These are phyloP conservation scores for Bergia sp. DNA, from an alignment of 92 coral and sea anemone species.

Conservation along the genomic window DNA sequence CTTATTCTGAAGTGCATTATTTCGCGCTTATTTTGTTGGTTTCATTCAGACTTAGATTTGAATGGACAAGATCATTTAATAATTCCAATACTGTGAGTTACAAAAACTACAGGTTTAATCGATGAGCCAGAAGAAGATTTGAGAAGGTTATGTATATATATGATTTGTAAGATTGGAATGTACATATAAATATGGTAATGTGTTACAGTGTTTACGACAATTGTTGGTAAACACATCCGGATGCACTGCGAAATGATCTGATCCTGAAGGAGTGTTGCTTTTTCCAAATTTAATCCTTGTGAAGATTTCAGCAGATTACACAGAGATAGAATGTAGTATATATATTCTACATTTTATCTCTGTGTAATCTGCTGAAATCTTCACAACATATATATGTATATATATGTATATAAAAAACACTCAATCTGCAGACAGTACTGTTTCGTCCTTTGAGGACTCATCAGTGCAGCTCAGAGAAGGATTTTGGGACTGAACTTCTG, in stretches of 20 bases:
- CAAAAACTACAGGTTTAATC: background rate
- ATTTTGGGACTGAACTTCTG: too few relatives aligned
- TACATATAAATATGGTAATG: background rate
- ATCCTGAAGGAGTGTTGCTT: background rate
- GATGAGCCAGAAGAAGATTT: background rate
- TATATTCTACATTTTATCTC: too few relatives aligned
- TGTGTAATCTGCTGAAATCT: too few relatives aligned
- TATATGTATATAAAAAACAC: too few relatives aligned
- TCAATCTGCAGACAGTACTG: too few relatives aligned
- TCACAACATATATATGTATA: too few relatives aligned
- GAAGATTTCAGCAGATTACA: too few relatives aligned
- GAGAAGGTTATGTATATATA: background rate
- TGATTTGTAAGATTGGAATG: background rate
- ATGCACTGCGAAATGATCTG: too few relatives aligned
- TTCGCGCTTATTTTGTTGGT: background rate
- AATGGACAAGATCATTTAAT: background rate
- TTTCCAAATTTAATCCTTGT: background rate
- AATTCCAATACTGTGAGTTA: background rate
- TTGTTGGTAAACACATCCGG: too few relatives aligned
- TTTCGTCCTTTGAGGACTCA: too few relatives aligned
- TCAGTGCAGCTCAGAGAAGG: too few relatives aligned
- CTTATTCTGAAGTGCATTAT: background rate
- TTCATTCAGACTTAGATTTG: background rate
- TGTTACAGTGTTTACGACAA: background rate
- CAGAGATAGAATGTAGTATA: too few relatives aligned